Evolutionary conservation across 2,797 vertebrate species (phyloP).

Genomic region (Peromyscus melanophrys): DNA sequence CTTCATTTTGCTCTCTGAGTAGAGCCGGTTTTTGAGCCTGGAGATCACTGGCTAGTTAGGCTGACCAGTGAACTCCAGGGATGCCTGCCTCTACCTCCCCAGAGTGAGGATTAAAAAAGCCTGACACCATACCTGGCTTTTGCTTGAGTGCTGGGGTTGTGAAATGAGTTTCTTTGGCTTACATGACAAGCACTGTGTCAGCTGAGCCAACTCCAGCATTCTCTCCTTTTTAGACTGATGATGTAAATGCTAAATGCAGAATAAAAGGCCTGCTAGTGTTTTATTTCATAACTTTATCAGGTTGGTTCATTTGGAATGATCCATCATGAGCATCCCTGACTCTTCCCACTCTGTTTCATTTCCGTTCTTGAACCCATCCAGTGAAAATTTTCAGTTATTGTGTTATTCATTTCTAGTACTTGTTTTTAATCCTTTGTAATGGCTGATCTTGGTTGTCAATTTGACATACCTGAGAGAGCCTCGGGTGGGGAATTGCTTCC

Average conservation of each 20-base stretch:
- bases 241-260: neutral
- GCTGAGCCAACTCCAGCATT: neutral
- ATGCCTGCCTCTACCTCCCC: neutral
- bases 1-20: neutral
- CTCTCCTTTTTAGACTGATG: neutral
- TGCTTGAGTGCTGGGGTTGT: no score
- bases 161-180: neutral
- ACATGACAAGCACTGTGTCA: neutral
- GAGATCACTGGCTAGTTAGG: neutral
- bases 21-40: neutral
- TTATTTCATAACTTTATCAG: neutral
- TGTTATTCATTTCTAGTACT: conserved; percentile 52
- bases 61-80: neutral
- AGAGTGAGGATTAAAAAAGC: neutral
- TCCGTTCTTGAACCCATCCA: neutral
- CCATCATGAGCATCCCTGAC: neutral
- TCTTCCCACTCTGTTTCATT: neutral
- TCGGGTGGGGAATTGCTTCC: neutral
- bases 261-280: neutral
- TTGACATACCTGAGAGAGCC: neutral
- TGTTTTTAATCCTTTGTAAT: neutral
- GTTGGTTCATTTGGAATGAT: conserved; percentile 1
- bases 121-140: neutral
- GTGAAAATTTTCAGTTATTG: conserved; percentile 37
- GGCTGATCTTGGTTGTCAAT: neutral